Evolutionary conservation across 1,140 invertebrate species (phyloP).

Genomic region (Lepidurus apus): DNA sequence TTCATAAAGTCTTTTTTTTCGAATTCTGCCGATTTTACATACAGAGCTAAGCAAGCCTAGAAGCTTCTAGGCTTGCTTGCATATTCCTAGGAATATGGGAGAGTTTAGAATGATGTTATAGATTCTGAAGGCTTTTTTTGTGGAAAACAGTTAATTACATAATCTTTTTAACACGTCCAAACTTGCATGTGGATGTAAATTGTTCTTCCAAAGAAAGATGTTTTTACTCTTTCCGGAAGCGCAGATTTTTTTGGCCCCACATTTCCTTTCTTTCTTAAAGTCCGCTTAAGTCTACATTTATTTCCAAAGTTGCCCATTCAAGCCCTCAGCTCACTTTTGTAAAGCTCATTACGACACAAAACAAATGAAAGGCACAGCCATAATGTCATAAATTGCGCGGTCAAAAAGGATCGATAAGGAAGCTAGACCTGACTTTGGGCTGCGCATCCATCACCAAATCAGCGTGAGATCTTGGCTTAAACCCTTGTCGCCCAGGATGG

Average conservation of each 20-base stretch:
- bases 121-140: no score
- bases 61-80: no score
- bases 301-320: not conserved
- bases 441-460: constrained; percentile 17
- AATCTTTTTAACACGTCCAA: no score
- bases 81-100: no score
- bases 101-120: no score
- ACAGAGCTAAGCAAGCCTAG: no score
- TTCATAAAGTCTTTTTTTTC: no score
- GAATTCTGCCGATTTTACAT: no score
- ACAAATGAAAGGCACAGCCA: not conserved
- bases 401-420: constrained; percentile 15
- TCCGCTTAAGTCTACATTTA: not conserved
- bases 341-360: constrained; percentile 15
- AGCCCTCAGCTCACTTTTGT: not conserved
- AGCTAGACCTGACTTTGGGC: not conserved
- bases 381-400: constrained; percentile 10
- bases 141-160: no score
- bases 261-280: not conserved
- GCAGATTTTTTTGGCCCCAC: not conserved
- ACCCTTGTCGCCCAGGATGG: not conserved
- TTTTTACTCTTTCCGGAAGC: no score
- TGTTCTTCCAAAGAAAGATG: no score
- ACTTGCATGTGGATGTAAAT: no score
- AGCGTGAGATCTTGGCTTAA: constrained; percentile 5